Conservation (phyloP, 2,113 vertebrate genomes). For the Copsychus sechellarum region DNA sequence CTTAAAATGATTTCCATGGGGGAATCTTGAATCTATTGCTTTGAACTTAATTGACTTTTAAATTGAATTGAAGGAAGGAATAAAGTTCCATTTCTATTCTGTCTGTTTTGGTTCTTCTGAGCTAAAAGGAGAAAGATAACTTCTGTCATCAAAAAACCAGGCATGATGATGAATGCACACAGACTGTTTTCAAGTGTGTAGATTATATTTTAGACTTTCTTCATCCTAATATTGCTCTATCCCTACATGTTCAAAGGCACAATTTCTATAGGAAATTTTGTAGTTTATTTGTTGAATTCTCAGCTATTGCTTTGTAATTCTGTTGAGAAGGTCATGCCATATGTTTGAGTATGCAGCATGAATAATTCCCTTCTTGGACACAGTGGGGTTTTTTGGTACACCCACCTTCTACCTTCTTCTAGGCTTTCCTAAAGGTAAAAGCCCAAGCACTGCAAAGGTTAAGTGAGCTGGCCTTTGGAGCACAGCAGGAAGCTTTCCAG, state of each 20-base stretch:
- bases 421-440: neutral
- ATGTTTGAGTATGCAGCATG: neutral
- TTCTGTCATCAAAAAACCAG: neutral
- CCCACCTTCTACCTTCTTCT: neutral
- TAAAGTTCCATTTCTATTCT: slow-evolving; percentile 1
- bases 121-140: neutral
- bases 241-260: neutral
- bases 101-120: neutral
- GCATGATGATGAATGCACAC: neutral
- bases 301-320: neutral
- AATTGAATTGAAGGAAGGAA: slow-evolving; percentile 23
- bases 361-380: neutral
- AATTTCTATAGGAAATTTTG: neutral
- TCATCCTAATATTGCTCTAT: neutral
- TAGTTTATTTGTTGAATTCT: neutral
- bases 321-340: neutral
- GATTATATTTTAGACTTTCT: neutral
- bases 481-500: neutral
- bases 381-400: neutral
- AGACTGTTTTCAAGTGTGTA: neutral
- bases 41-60: slow-evolving; percentile 43
- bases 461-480: neutral
- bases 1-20: neutral
- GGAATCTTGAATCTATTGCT: slow-evolving; percentile 16
- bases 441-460: neutral